A percentile compares a stretch with the other conserved stretches of the same genome.
Conservation (phyloP, 2,113 vertebrate genomes). For the Tiliqua scincoides region DNA sequence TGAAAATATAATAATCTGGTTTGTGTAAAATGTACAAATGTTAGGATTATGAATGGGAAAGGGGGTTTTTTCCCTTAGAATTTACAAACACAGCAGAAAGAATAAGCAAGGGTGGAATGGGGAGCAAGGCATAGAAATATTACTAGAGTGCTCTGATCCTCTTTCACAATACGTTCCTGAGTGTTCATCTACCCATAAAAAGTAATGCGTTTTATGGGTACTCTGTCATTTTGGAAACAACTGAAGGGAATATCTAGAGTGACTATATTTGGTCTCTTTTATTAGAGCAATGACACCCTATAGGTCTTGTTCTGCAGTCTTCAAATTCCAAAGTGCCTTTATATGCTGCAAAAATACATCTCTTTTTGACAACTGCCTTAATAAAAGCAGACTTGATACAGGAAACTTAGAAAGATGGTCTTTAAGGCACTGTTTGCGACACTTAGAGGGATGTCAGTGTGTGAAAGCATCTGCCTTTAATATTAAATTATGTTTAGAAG, state of each 20-base stretch:
- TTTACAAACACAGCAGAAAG: neutral
- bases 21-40: neutral
- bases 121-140: neutral
- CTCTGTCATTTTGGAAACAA: neutral
- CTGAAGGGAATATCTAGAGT: neutral
- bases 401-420: neutral
- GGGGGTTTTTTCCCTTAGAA: neutral
- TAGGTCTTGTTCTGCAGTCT: neutral
- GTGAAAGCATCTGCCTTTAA: neutral
- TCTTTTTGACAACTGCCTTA: neutral
- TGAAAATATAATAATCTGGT: neutral
- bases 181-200: neutral
- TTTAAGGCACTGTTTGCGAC: slow-evolving; percentile 24
- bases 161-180: neutral
- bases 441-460: neutral
- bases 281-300: neutral
- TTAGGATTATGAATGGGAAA: neutral
- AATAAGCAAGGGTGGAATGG: neutral
- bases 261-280: neutral
- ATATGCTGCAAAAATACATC: rapidly evolving
- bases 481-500: neutral
- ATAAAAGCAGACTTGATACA: neutral
- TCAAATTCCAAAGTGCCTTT: neutral
- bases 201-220: neutral
- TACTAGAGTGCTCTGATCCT: neutral